Conservation (phyloP, 2,888 invertebrate species). For the Tridacna crocea region DNA sequence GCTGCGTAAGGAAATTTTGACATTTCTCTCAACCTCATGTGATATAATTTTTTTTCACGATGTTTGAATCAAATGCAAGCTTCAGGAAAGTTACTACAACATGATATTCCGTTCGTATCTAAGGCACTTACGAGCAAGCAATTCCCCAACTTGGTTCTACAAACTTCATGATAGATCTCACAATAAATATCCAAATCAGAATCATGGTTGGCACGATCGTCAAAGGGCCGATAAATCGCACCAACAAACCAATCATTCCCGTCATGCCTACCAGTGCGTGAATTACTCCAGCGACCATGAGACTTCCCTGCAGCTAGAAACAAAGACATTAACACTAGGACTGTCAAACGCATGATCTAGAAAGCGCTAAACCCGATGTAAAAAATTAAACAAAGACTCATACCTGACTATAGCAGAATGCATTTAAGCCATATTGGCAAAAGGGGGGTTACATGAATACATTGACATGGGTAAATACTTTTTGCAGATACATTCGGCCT, state of each 20-base stretch:
- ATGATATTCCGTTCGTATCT: too few species aligned
- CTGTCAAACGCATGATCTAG: not conserved
- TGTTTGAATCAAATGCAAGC: too few species aligned
- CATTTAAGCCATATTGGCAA: not conserved
- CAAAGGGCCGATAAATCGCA: slow-evolving; percentile 74
- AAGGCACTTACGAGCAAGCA: slow-evolving; percentile 86
- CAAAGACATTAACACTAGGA: not conserved
- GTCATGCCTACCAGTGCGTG: slow-evolving; percentile 73
- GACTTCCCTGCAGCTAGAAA: slow-evolving; percentile 70
- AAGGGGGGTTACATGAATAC: too few species aligned
- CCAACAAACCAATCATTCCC: slow-evolving; percentile 71
- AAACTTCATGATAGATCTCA: slow-evolving; percentile 69
- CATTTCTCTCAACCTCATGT: too few species aligned
- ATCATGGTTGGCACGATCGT: slow-evolving; percentile 73
- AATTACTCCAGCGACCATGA: slow-evolving; percentile 71
- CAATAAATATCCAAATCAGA: slow-evolving; percentile 70
- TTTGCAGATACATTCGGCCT: too few species aligned
- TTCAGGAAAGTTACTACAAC: too few species aligned
- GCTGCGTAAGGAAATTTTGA: too few species aligned
- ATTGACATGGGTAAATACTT: too few species aligned
- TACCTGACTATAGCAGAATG: not conserved
- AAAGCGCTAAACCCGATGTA: not conserved
- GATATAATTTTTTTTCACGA: too few species aligned
- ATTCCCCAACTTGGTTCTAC: slow-evolving; percentile 75
- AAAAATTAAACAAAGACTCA: too few species aligned